Evolutionary conservation across 2,113 vertebrate genomes (phyloP).

Genomic region (Sebastes schlegelii): DNA sequence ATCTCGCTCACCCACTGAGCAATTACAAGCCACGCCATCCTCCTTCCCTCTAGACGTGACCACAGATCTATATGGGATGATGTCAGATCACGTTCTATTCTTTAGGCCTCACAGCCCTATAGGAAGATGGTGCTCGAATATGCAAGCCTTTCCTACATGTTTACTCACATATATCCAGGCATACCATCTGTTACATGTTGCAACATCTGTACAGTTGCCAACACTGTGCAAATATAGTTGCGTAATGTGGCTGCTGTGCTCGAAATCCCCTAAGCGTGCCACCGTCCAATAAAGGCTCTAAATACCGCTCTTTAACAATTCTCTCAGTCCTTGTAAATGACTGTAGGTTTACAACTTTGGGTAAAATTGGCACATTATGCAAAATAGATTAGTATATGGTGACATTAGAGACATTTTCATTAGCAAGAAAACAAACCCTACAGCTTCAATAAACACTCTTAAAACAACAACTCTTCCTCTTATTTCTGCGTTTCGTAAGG

Average conservation of each 20-base stretch:
- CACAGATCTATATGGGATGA: slow-evolving; percentile 31
- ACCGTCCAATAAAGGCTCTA: slow-evolving; percentile 59
- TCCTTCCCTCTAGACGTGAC: slow-evolving; percentile 31
- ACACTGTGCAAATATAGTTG: slow-evolving; percentile 58
- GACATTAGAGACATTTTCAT: slow-evolving; percentile 14
- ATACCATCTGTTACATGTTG: slow-evolving; percentile 64
- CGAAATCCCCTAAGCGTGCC: slow-evolving; percentile 66
- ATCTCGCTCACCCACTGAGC: slow-evolving; percentile 57
- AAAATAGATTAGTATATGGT: slow-evolving; percentile 27
- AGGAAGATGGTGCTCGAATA: slow-evolving; percentile 31
- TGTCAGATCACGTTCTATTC: slow-evolving; percentile 47
- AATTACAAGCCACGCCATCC: slow-evolving; percentile 39
- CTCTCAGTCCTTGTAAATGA: slow-evolving; percentile 52
- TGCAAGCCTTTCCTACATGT: slow-evolving; percentile 36
- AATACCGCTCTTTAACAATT: slow-evolving; percentile 44
- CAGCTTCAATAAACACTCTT: no score
- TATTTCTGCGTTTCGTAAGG: background rate
- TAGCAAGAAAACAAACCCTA: background rate
- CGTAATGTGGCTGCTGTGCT: slow-evolving; percentile 45
- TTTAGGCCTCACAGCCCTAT: slow-evolving; percentile 13
- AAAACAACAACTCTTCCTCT: slow-evolving; percentile 13
- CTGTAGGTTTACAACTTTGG: slow-evolving; percentile 39
- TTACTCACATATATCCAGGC: slow-evolving; percentile 58
- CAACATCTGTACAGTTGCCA: slow-evolving; percentile 56
- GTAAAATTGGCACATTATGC: slow-evolving; percentile 26